Conservation (phyloP, 2,113 vertebrate species). For the Microtus ochrogaster region DNA sequence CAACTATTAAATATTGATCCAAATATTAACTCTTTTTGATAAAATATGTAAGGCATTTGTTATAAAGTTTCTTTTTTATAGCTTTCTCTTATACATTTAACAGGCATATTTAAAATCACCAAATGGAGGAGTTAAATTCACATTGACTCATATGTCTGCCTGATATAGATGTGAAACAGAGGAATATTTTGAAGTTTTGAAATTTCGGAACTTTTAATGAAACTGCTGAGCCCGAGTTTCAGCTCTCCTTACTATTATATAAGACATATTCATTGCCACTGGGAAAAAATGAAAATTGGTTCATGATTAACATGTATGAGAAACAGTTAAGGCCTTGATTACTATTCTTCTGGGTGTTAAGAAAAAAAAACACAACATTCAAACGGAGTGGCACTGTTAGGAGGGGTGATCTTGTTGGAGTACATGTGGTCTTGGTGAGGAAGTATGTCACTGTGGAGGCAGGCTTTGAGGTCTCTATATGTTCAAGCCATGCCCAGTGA, state of each 20-base stretch:
- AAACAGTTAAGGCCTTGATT: not conserved
- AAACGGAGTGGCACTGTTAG: not conserved
- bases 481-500: not conserved
- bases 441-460: not conserved
- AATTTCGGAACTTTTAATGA: not conserved
- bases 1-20: not conserved
- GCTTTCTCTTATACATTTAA: not conserved
- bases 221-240: not conserved
- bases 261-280: not conserved
- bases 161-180: not conserved
- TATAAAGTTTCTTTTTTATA: not conserved
- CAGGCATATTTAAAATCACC: not conserved
- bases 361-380: not conserved
- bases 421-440: not conserved
- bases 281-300: not conserved
- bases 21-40: not conserved
- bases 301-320: not conserved
- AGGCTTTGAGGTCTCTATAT: not conserved
- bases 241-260: not conserved
- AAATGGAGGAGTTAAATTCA: not conserved
- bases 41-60: not conserved
- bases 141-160: not conserved
- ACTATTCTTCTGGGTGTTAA: not conserved
- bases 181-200: not conserved
- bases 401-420: not conserved